Base-by-base conservation (phyloP, 2,797 vertebrate genomes). In the Fringilla coelebs region DNA sequence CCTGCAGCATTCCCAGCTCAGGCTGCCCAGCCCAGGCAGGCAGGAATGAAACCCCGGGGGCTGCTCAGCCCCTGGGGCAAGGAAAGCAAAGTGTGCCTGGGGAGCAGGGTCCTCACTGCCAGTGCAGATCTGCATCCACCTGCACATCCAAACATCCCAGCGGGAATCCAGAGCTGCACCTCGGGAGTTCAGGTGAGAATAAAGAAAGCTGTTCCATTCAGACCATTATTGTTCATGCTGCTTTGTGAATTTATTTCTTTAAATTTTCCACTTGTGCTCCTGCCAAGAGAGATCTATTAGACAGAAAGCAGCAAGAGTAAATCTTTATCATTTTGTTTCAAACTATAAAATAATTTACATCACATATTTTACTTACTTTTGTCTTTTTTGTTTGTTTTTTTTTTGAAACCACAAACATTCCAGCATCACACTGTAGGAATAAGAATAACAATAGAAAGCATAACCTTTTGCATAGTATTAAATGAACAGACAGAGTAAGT, bases 381-480 rank as follows among this genome's bases (percentile, higher is more conserved):
- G 81, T 72, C 88, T 96, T 96, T 96, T 95, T 96, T 88, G 93
- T 94, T 95, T 90, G 98, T 86, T 93, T 94, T 94, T 94, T 94
- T 94, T 97, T 98, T 97, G 97, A 98, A 98, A 98, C 98, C 98
- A 99, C 98, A 99, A 98, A 99, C 98, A 99, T 98, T 98, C 98
- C 98, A 98, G 98, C 98, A 98, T 98, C 98, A 98, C 98, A 98
- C 98, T 98, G 98, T 97, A 97, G 98, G 98, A 98, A 98, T 97
- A 97, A 98, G 98, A 98, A 97, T 98, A 98, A 99, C 98, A 98
- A 98, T 98, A 98, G 98, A 99, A 99, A 99, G 99, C 99, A 99
- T 98, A 98, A 99, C 98, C 98, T 98, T 99, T 99, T 99, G 99
- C 99, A 99, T 99, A 99, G 99, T 99, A 99, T 98, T 99, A 99